These are phyloP conservation scores for Cyprinodon diabolis DNA, from an alignment of 2,797 vertebrate species.

Conservation along the genomic window DNA sequence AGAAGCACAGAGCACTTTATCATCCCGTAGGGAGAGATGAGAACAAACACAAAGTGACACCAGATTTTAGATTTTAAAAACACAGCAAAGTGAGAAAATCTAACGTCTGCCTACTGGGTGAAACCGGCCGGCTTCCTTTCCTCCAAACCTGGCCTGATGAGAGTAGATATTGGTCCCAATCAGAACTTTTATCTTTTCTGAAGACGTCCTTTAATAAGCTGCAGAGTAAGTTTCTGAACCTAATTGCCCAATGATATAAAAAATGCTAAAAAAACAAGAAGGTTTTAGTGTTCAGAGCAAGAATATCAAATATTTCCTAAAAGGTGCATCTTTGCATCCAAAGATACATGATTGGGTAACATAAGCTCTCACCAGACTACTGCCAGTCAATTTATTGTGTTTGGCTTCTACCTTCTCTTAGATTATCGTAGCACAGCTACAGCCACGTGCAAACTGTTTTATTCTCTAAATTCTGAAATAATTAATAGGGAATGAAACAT, in stretches of 20 bases:
- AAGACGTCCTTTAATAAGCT: constrained; percentile 10
- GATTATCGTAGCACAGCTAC: constrained; percentile 60
- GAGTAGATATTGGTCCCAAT: constrained; percentile 13
- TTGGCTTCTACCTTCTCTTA: constrained; percentile 39
- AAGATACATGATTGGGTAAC: constrained; percentile 49
- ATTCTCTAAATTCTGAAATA: constrained; percentile 43
- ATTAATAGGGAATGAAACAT: constrained; percentile 30
- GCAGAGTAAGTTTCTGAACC: constrained; percentile 4
- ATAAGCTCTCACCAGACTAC: constrained; percentile 49
- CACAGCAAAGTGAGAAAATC: constrained; percentile 24
- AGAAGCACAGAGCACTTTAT: constrained; percentile 72
- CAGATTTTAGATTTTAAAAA: constrained; percentile 40
- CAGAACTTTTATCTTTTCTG: constrained; percentile 19
- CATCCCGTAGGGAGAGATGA: constrained; percentile 57
- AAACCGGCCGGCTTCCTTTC: constrained; percentile 27
- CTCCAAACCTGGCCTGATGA: constrained; percentile 5
- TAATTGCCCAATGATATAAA: background rate
- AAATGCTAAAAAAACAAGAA: background rate
- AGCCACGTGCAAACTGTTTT: constrained; percentile 61
- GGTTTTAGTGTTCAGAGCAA: background rate
- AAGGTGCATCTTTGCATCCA: constrained; percentile 14
- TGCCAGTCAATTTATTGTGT: constrained; percentile 43
- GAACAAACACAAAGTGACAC: constrained; percentile 71
- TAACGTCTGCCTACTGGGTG: constrained; percentile 34
- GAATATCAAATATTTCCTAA: background rate